A percentile compares a stretch with the other conserved stretches of the same genome.
Conservation (phyloP, 2,888 invertebrate genomes). For the Punctoribates punctum region DNA sequence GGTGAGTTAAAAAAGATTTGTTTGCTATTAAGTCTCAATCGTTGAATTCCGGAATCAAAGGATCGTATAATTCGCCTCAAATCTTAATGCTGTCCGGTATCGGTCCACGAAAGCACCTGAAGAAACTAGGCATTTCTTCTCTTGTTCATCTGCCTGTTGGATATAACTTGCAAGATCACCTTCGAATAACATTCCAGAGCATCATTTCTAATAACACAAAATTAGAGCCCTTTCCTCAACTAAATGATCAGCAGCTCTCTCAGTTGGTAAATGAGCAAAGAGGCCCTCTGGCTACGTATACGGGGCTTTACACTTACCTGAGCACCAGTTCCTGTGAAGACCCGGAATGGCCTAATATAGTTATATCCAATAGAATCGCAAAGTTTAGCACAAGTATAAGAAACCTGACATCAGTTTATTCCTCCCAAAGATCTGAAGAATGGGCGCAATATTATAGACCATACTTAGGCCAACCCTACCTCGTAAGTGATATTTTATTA, state of each 20-base stretch:
- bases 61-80: not conserved
- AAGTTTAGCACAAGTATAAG: not conserved
- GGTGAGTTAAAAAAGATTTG: not conserved
- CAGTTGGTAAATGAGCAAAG: no score
- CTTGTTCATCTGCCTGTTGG: not conserved
- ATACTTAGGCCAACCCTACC: conserved; percentile 22
- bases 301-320: no score
- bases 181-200: not conserved
- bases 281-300: no score
- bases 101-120: not conserved
- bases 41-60: not conserved
- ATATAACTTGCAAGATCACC: not conserved
- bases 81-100: not conserved
- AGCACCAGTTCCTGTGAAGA: no score
- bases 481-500: conserved; percentile 14
- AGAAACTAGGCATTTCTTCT: not conserved
- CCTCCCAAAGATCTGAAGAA: not conserved
- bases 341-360: not conserved
- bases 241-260: not conserved
- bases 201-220: not conserved
- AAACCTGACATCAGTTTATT: not conserved
- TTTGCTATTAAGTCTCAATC: not conserved
- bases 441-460: conserved; percentile 27
- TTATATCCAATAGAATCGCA: not conserved
- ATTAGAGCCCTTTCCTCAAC: not conserved